Base-by-base conservation (phyloP, 53 echinoderm and acorn worm species). In the Patiria pectinifera region DNA sequence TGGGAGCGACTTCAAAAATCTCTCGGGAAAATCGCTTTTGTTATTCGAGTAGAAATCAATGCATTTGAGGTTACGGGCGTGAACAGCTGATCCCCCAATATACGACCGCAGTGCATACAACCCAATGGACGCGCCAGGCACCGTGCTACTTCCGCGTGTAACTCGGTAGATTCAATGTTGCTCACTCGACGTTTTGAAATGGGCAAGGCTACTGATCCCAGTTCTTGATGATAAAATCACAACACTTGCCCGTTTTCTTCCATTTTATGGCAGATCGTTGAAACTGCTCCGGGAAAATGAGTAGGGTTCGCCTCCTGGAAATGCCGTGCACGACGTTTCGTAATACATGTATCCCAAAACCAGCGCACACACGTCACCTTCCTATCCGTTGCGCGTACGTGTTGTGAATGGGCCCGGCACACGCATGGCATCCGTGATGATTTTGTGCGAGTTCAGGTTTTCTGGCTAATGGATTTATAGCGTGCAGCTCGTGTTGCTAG, bases 31-130 rank as follows among this genome's bases (percentile, higher is more conserved):
- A 35, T 6, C 11, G 76, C 24, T 76, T 4, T 71, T 35, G 21
- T 24, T 35, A 76, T 76, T 76, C 76, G 76, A 76, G 76, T 76
- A 76, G 76, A 76, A 76, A 76, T 76, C 76, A 76, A 76, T 76
- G 76, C 43, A 66, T 66, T 66, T 66, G 66, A 53, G 53, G 66
- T 66, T 14, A 14, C 66, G 66, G 19, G 66, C 66, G 10, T 66
- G 15, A 66, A 14, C 66, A 66, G 66, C 66, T 66, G 66, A 18
- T 66, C 19, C 4, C 66, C 15, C 3, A 35, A 35, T 35, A 18
- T 66, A 16, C 66, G 19, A 18, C 19, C 66, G 15, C 66, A 66
- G 53, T 53, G 8, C 53, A 53, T 53, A 53, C 53, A 53, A 8
- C 53, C 2, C 53, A 53, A 53, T 53, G 2, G 5, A 8, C 6